Evolutionary conservation across 2,113 vertebrate genomes (phyloP).

Genomic region (Vulpes lagopus): DNA sequence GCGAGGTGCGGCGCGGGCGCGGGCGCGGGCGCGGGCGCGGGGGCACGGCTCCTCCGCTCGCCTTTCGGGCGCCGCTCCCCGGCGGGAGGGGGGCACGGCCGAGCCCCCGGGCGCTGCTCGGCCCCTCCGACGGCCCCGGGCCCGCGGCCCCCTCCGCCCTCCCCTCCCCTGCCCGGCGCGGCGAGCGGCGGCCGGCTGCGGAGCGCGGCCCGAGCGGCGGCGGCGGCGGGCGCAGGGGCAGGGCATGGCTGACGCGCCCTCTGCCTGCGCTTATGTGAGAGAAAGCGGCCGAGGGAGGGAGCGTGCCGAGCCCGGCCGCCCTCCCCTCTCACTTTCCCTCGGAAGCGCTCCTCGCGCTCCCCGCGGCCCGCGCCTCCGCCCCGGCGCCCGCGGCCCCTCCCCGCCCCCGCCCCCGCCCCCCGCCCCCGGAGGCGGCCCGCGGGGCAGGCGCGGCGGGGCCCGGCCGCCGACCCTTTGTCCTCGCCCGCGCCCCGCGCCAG

Average conservation of each 20-base stretch:
- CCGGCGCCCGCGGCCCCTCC: not conserved
- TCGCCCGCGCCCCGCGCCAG: no score
- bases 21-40: slow-evolving; percentile 26
- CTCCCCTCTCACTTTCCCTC: slow-evolving; percentile 43
- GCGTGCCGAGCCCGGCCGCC: slow-evolving; percentile 69
- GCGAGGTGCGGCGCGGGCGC: slow-evolving; percentile 60
- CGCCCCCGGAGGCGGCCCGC: not conserved
- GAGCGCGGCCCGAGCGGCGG: slow-evolving; percentile 75
- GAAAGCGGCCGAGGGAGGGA: slow-evolving; percentile 79
- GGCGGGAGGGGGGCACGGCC: not conserved
- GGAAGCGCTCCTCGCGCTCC: not conserved
- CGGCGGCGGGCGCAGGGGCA: slow-evolving; percentile 79
- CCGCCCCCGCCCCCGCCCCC: not conserved
- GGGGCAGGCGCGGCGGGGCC: not conserved
- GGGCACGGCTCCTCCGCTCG: slow-evolving; percentile 2
- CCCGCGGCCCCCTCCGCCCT: slow-evolving; percentile 54
- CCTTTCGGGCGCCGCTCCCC: not conserved
- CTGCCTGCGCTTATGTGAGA: slow-evolving; percentile 85
- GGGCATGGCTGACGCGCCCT: slow-evolving; percentile 88
- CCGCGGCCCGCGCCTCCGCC: not conserved
- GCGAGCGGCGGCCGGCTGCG: slow-evolving; percentile 59
- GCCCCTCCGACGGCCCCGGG: not conserved
- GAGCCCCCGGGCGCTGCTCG: not conserved
- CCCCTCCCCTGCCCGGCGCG: not conserved
- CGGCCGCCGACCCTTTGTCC: not conserved